Percentiles rank a stretch among this genome's conserved stretches.
Conservation (phyloP, 2,888 invertebrate genomes). For the Drosophila antonietae region DNA sequence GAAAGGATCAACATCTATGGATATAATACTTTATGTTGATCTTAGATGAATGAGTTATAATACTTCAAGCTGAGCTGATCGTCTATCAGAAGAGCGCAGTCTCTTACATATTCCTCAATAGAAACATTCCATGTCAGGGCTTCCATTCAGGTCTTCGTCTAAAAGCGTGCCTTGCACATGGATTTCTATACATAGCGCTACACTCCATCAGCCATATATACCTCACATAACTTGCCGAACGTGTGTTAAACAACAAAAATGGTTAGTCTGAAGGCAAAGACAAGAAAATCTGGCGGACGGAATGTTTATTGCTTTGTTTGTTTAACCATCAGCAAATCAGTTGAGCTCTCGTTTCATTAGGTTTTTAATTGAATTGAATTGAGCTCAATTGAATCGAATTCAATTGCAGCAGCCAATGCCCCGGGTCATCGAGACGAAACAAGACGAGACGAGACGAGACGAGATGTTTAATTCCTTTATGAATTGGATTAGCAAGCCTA, state of each 20-base stretch:
- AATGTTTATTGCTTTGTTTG: slow-evolving; percentile 43
- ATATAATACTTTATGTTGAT: too few relatives aligned
- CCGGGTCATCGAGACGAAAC: not conserved
- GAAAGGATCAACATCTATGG: too few relatives aligned
- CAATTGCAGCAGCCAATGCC: not conserved
- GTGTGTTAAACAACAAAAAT: not conserved
- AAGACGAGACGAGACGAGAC: not conserved
- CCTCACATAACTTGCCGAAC: not conserved
- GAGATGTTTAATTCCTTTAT: not conserved
- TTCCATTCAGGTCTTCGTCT: too few relatives aligned
- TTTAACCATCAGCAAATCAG: slow-evolving; percentile 27
- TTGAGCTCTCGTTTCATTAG: slow-evolving; percentile 26
- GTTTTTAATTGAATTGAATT: slow-evolving; percentile 31
- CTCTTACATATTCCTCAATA: too few relatives aligned
- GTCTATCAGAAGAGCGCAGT: too few relatives aligned
- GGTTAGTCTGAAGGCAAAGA: not conserved
- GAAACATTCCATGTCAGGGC: too few relatives aligned
- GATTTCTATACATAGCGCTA: not conserved
- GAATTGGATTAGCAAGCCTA: slow-evolving; percentile 1
- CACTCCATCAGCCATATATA: not conserved
- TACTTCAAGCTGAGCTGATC: too few relatives aligned
- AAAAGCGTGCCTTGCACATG: not conserved
- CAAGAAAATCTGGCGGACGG: slow-evolving; percentile 32
- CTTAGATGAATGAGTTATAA: too few relatives aligned
- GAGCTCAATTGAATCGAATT: not conserved